Conservation (phyloP, 2,113 vertebrate genomes). For the Leptobrachium leishanense region DNA sequence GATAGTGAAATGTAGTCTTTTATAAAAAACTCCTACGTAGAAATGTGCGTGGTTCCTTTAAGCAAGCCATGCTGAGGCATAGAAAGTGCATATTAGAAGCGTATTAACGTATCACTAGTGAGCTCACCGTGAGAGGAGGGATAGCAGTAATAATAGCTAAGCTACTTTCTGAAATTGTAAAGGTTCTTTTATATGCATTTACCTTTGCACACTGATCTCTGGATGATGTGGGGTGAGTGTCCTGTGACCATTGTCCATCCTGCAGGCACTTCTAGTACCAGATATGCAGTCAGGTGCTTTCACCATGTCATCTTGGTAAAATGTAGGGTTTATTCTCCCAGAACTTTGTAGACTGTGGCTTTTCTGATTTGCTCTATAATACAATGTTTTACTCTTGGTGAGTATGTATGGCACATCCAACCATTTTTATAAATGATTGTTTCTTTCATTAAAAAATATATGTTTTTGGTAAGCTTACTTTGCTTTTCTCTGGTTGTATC, state of each 20-base stretch:
- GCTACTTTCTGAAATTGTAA: conserved; percentile 25
- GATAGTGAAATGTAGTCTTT: not conserved
- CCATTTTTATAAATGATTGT: conserved; percentile 47
- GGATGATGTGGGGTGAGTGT: conserved; percentile 65
- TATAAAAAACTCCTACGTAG: not conserved
- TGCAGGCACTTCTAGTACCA: conserved; percentile 65
- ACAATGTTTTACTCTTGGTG: conserved; percentile 62
- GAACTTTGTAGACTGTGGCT: conserved; percentile 70
- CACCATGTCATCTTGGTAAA: conserved; percentile 71
- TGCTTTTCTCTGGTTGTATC: conserved; percentile 73
- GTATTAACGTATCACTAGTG: not conserved
- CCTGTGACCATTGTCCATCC: conserved; percentile 64
- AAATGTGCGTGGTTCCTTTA: conserved; percentile 1
- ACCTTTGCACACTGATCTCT: conserved; percentile 67
- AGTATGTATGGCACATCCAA: conserved; percentile 51
- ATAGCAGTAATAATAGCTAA: conserved; percentile 11
- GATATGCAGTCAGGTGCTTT: conserved; percentile 65
- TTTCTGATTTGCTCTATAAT: conserved; percentile 70
- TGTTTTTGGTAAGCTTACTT: conserved; percentile 69
- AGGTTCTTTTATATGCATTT: conserved; percentile 55
- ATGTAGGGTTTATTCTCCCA: conserved; percentile 75
- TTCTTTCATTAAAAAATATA: conserved; percentile 35
- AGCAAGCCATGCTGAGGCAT: not conserved
- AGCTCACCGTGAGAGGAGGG: not conserved
- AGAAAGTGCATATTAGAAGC: conserved; percentile 12